Conservation (phyloP, 2,797 vertebrate genomes). For the Melanotaenia boesemani region DNA sequence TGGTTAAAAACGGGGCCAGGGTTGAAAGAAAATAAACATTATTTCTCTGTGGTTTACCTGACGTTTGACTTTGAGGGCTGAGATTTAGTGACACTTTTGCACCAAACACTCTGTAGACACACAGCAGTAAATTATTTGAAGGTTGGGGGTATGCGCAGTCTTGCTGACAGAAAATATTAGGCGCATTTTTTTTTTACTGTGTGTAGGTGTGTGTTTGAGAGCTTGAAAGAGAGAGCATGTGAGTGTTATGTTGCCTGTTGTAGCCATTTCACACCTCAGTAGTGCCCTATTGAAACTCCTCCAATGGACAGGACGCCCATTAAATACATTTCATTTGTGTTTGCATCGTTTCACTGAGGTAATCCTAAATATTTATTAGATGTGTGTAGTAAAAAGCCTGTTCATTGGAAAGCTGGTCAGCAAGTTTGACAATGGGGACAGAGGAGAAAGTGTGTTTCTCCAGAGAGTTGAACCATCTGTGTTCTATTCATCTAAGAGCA, state of each 20-base stretch:
- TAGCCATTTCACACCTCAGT: conserved; percentile 76
- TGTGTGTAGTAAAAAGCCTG: conserved; percentile 77
- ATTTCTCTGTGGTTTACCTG: conserved; percentile 85
- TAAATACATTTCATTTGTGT: conserved; percentile 82
- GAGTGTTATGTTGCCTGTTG: conserved; percentile 75
- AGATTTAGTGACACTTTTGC: conserved; percentile 86
- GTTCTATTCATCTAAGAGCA: conserved; percentile 47
- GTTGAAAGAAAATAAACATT: conserved; percentile 88
- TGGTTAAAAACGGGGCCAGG: conserved; percentile 81
- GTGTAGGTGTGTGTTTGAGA: conserved; percentile 43
- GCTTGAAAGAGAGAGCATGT: conserved; percentile 55
- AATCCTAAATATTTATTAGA: conserved; percentile 84
- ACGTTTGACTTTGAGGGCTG: conserved; percentile 87
- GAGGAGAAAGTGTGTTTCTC: conserved; percentile 53
- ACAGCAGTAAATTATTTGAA: conserved; percentile 85
- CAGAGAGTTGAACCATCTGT: conserved; percentile 65
- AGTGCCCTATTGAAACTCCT: conserved; percentile 75
- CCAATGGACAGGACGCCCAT: conserved; percentile 74
- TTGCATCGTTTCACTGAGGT: conserved; percentile 82
- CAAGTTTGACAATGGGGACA: conserved; percentile 65
- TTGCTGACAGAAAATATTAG: conserved; percentile 78
- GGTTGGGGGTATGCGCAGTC: conserved; percentile 82
- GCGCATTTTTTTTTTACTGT: conserved; percentile 54
- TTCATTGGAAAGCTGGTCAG: conserved; percentile 67
- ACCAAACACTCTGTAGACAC: conserved; percentile 81